Base-by-base conservation (phyloP, 2,113 vertebrate species). In the Cheirogaleus medius region DNA sequence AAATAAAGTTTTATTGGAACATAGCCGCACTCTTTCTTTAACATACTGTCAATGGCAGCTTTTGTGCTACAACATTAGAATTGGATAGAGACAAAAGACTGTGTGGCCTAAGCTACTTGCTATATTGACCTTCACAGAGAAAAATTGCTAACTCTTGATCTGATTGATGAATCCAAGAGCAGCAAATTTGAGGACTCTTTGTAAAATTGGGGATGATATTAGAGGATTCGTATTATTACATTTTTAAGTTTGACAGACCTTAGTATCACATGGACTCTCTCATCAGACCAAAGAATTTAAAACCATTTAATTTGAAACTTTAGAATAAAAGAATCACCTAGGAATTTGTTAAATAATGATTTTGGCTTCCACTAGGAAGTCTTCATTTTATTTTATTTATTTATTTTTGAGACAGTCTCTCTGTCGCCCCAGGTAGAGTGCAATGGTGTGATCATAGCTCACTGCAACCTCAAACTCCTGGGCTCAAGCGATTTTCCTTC, bases 261-360 rank as follows among this genome's bases (percentile, higher is more conserved):
- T 74, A 21, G 34, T n/a, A 76, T 18, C 37, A 25, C 2, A 6
- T 27, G n/a, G 8, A 29, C 7, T 81, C 9, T 81, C 5, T 73
- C 39, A 34, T 68, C 29, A 93, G 42, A 74, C 32, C 63, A 44
- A 66, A 64, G 39, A 66, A 71, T 87, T 92, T n/a, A 74, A 80
- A 80, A 76, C 21, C 11, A 56, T 58, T 95, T 87, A n/a, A 80
- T 95, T 58, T 83, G 39, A 78, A 87, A 88, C 12, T 69, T 91
- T 29, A 94, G 56, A 63, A 15, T 73, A 47, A 54, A 54, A 73
- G 54, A 74, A 58, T n/a, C 29, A 18, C 3, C 14, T 89, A 34
- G 32, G 8, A 44, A 2, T 54, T 8, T 78, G 32, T 37, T 76
- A 54, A n/a, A 60, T 2, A 47, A 54, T 86, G 42, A 69, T 44